A percentile compares a stretch with the other conserved stretches of the same genome.
Evolutionary conservation across 2,113 vertebrate species (phyloP).

Genomic region (Serilophus lunatus): DNA sequence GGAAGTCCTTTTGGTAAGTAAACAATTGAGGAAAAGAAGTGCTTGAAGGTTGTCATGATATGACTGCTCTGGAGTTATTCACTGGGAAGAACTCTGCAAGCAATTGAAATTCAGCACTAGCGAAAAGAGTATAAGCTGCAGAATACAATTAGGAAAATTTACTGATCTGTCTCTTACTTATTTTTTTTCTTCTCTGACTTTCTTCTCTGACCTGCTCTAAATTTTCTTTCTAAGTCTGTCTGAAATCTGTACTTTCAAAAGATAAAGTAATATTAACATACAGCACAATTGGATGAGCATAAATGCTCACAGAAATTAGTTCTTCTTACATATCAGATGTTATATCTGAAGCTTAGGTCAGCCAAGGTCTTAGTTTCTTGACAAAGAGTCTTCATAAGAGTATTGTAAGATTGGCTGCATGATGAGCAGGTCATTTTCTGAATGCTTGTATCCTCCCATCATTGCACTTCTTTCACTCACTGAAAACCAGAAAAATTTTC

Average conservation of each 20-base stretch:
- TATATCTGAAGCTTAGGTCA: neutral
- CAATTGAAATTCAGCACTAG: neutral
- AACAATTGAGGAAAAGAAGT: neutral
- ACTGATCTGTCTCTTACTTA: neutral
- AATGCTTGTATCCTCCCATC: neutral
- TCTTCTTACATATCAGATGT: neutral
- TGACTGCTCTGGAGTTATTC: neutral
- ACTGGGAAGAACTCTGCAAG: neutral
- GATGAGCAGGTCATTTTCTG: neutral
- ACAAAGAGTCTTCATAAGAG: neutral
- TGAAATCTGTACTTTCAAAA: neutral
- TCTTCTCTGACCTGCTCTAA: neutral
- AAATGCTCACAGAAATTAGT: neutral
- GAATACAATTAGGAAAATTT: neutral
- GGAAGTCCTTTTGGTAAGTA: slow-evolving; percentile 88
- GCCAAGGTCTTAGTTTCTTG: neutral
- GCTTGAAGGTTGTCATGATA: neutral
- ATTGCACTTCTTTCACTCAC: neutral
- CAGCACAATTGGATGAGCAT: neutral
- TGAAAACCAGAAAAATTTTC: neutral
- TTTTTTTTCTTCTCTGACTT: neutral
- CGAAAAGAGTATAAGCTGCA: neutral
- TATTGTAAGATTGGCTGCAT: neutral
- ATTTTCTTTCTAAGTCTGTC: neutral
- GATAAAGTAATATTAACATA: neutral